Percentiles rank a stretch among this genome's conserved stretches.
These are phyloP conservation scores for Rhea pennata DNA, from an alignment of 2,113 vertebrate genomes.

Conservation along the genomic window DNA sequence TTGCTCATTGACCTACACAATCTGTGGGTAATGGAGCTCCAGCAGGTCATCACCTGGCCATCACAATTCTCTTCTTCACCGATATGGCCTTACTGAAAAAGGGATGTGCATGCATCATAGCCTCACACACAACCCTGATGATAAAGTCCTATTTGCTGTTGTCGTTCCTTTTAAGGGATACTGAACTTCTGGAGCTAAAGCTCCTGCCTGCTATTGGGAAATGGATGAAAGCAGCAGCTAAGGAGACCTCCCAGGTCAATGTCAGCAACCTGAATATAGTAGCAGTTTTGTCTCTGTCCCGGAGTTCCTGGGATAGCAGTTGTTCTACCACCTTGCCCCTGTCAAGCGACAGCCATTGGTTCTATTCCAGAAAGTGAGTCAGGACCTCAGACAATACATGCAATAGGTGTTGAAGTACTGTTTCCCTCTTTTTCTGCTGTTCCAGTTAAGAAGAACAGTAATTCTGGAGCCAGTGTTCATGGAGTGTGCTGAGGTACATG, in stretches of 20 bases:
- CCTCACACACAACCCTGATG: neutral
- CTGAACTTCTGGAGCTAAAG: no score
- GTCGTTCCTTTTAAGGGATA: neutral
- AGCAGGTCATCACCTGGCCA: neutral
- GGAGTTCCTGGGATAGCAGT: neutral
- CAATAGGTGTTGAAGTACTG: neutral
- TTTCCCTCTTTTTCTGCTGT: neutral
- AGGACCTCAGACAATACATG: neutral
- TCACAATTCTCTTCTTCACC: neutral
- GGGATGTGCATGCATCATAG: neutral
- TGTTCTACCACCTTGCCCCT: neutral
- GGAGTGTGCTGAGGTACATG: neutral
- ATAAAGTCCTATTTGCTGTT: neutral
- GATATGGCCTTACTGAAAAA: neutral
- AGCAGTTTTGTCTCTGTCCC: neutral
- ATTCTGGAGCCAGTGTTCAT: no score
- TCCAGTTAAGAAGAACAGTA: neutral
- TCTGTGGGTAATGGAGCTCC: neutral
- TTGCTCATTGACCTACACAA: neutral
- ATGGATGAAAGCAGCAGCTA: neutral
- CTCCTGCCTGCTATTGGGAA: neutral
- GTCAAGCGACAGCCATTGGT: neutral
- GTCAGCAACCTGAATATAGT: neutral
- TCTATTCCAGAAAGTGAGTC: neutral
- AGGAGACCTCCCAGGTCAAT: neutral